These are phyloP conservation scores for Cephus sareptanus DNA, from an alignment of 2,888 invertebrate species.

Conservation along the genomic window DNA sequence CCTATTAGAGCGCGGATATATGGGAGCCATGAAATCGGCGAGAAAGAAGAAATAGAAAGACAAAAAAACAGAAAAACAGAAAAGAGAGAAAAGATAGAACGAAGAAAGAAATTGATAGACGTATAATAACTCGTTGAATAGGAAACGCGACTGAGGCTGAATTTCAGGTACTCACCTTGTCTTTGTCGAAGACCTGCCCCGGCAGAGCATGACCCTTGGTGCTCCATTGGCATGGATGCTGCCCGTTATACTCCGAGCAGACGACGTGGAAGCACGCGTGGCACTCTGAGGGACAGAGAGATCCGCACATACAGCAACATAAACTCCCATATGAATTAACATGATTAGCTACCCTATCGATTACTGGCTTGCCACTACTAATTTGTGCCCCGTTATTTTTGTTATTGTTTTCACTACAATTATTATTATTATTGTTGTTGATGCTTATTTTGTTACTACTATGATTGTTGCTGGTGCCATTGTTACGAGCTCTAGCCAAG, in stretches of 20 bases:
- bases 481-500: conserved; percentile 18
- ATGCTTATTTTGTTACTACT: conserved; percentile 4
- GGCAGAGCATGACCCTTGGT: conserved; percentile 59
- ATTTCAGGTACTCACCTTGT: conserved; percentile 53
- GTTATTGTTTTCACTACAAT: conserved; percentile 17
- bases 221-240: conserved; percentile 62
- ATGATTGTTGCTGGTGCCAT: conserved; percentile 4
- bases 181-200: conserved; percentile 58
- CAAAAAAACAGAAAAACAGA: no score
- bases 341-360: not conserved
- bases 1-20: no score
- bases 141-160: not conserved
- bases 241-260: conserved; percentile 65
- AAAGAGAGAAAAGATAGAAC: no score
- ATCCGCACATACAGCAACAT: conserved; percentile 74
- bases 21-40: no score
- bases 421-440: conserved; percentile 2
- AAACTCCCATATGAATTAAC: conserved; percentile 24
- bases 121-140: no score
- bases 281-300: conserved; percentile 74
- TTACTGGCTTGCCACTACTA: conserved; percentile 10
- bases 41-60: no score
- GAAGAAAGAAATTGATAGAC: no score
- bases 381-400: conserved; percentile 23
- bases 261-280: conserved; percentile 74